Conservation (phyloP, 1,140 invertebrate genomes). For the Drosophila tsacasi region DNA sequence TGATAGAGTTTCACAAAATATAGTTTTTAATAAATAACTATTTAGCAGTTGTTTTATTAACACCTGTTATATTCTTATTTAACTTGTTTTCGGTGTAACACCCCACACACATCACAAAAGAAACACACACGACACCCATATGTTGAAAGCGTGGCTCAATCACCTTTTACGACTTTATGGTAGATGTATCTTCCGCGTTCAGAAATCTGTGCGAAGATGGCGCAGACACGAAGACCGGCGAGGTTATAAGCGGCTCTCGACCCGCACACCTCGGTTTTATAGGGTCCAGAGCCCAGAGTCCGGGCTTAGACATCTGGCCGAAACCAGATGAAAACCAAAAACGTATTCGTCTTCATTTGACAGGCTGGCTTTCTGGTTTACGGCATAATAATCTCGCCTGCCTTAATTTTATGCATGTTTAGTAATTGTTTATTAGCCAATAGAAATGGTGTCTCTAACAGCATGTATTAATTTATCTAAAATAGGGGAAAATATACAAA, state of each 20-base stretch:
- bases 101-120: slow-evolving; percentile 9
- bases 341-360: slow-evolving; percentile 30
- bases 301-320: slow-evolving; percentile 15
- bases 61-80: slow-evolving; percentile 1
- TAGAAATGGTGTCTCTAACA: neutral
- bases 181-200: slow-evolving; percentile 33
- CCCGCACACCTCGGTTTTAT: slow-evolving; percentile 58
- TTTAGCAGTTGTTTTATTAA: neutral
- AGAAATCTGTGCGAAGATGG: slow-evolving; percentile 42
- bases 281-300: slow-evolving; percentile 19
- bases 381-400: slow-evolving; percentile 7
- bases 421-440: slow-evolving; percentile 29
- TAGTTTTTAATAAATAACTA: neutral
- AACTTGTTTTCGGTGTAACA: slow-evolving; percentile 5
- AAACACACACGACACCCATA: slow-evolving; percentile 24
- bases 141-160: slow-evolving; percentile 38
- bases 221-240: slow-evolving; percentile 40
- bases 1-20: neutral
- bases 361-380: slow-evolving; percentile 14
- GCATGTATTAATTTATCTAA: slow-evolving; percentile 4
- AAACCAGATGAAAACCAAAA: slow-evolving; percentile 29
- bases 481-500: neutral
- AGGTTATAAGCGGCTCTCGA: slow-evolving; percentile 57
- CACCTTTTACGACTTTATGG: slow-evolving; percentile 53
- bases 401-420: slow-evolving; percentile 31